phyloP scores from a whole-genome alignment of 1,140 invertebrate genomes.

The Drosophila tropicalis region DNA sequence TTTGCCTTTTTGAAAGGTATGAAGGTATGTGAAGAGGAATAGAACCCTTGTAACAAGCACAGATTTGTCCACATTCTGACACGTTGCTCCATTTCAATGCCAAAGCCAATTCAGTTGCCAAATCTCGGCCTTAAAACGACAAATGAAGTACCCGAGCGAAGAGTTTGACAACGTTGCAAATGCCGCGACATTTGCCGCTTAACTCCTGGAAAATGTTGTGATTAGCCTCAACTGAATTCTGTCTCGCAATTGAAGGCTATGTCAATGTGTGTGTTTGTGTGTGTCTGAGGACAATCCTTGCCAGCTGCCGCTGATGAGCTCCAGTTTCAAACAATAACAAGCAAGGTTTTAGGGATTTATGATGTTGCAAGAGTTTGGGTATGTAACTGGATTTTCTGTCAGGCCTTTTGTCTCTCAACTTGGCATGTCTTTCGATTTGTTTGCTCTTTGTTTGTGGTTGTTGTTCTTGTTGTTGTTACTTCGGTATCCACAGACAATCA shows the following conservation, averaged over 20 bases:
- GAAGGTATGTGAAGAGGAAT: slow-evolving; percentile 25
- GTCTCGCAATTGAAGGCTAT: slow-evolving; percentile 48
- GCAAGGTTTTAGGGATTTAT: slow-evolving; percentile 77
- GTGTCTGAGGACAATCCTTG: slow-evolving; percentile 25
- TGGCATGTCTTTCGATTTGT: slow-evolving; percentile 66
- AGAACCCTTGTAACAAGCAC: slow-evolving; percentile 43
- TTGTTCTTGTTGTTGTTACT: slow-evolving; percentile 47
- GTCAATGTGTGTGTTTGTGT: slow-evolving; percentile 30
- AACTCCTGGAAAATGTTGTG: slow-evolving; percentile 64
- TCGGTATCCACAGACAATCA: slow-evolving; percentile 62
- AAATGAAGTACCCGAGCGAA: slow-evolving; percentile 40
- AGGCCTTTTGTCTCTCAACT: slow-evolving; percentile 64
- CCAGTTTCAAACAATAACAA: slow-evolving; percentile 76
- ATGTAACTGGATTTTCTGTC: slow-evolving; percentile 14
- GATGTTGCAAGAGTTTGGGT: slow-evolving; percentile 45
- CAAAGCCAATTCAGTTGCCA: not conserved
- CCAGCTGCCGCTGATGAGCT: slow-evolving; percentile 62
- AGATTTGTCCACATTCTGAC: slow-evolving; percentile 22
- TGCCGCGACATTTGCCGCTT: slow-evolving; percentile 61
- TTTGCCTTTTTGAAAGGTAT: not conserved
- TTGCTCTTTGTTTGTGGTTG: slow-evolving; percentile 66
- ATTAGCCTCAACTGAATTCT: slow-evolving; percentile 54
- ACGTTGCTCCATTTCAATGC: not conserved
- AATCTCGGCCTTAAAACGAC: slow-evolving; percentile 42
- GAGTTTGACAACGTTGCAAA: slow-evolving; percentile 10